Conservation (phyloP, 2,113 vertebrate genomes). For the Neoarius graeffei region DNA sequence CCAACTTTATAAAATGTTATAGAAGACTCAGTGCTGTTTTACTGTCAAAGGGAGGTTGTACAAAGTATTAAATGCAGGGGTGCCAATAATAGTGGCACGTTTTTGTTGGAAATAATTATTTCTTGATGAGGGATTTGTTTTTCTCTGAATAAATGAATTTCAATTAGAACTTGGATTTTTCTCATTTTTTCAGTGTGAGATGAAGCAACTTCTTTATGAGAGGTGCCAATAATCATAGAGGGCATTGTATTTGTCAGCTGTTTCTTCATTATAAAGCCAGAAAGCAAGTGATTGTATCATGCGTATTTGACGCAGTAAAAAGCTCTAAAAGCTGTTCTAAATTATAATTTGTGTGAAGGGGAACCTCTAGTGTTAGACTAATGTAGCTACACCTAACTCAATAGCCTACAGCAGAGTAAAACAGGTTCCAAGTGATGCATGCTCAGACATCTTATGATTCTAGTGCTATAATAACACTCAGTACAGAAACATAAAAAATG, state of each 20-base stretch:
- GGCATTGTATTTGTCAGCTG: neutral
- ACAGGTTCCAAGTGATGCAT: neutral
- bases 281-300: neutral
- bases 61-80: too few relatives aligned
- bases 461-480: neutral
- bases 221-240: too few relatives aligned
- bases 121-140: too few relatives aligned
- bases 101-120: too few relatives aligned
- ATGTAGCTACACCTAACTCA: neutral
- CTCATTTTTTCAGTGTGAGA: too few relatives aligned
- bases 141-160: too few relatives aligned
- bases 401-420: neutral
- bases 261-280: neutral
- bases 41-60: too few relatives aligned
- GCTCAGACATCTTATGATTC: neutral
- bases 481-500: neutral
- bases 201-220: too few relatives aligned
- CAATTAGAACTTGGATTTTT: too few relatives aligned
- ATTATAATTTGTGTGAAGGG: neutral
- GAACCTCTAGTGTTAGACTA: slow-evolving; percentile 15
- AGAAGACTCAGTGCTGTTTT: too few relatives aligned
- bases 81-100: too few relatives aligned
- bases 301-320: neutral
- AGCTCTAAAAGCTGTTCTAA: neutral
- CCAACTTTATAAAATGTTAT: too few relatives aligned